These are phyloP conservation scores for Calliopum simillimum DNA, from an alignment of 2,888 invertebrate species.

Conservation along the genomic window DNA sequence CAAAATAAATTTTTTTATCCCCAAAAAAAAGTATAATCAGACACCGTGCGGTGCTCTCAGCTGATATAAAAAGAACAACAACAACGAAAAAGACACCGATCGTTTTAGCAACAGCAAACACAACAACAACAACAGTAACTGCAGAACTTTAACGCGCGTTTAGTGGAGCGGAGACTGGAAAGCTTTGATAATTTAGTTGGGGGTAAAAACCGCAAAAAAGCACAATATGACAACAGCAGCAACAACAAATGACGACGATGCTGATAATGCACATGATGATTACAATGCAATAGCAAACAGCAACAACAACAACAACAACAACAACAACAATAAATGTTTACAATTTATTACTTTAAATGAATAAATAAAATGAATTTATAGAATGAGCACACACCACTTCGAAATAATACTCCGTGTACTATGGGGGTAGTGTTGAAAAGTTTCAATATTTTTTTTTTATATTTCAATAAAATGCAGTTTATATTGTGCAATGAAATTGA, in stretches of 20 bases:
- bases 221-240: not conserved
- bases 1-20: no score
- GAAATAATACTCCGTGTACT: not conserved
- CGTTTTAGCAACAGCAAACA: not conserved
- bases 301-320: conserved; percentile 26
- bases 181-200: not conserved
- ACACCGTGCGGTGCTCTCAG: no score
- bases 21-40: no score
- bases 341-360: conserved; percentile 29
- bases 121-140: not conserved
- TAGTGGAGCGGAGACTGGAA: not conserved
- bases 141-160: not conserved
- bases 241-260: conserved; percentile 9
- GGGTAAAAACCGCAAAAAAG: conserved; percentile 12
- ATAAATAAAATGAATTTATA: not conserved
- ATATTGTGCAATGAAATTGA: no score
- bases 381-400: conserved; percentile 27
- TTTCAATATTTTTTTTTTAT: conserved; percentile 14
- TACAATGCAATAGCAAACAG: no score
- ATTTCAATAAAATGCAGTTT: not conserved
- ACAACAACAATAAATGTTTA: conserved; percentile 11
- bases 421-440: no score
- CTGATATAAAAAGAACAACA: not conserved
- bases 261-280: conserved; percentile 33
- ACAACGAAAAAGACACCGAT: not conserved